Evolutionary conservation across 2,888 invertebrate genomes (phyloP), one percentile per base, ranked within the genome.

Genomic region (Hybos culiciformis): DNA sequence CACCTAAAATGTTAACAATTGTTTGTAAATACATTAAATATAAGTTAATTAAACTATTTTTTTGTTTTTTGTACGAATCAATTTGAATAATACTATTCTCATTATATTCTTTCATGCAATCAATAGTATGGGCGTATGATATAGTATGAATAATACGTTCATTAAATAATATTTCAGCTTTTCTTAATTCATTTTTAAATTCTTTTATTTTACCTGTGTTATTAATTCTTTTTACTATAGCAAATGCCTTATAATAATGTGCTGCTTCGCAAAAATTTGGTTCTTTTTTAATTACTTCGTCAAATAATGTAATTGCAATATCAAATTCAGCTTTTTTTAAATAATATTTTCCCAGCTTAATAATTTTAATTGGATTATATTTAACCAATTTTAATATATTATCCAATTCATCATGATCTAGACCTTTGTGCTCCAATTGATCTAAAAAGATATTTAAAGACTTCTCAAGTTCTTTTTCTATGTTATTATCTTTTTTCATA

Each of bases 61-160:
- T 37, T 37, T 29, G 46, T 17, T 45, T 31, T 15, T 37, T 24
- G 37, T 45, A 42, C 12, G 26, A 33, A 39, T 37, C 31, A 37
- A 45, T 40, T 32, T 36, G 29, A 20, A 37, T 18, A 8, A 45
- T 18, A n/a, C 36, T 39, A 37, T 42, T 39, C n/a, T n/a, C n/a
- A 20, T 23, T 24, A 12, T 37, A 40, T 3, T 33, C 34, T 15
- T 45, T 41, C 15, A 15, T 21, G 18, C 39, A 21, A 29, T 20
- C 23, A 37, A 19, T 31, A 40, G 14, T 21, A 37, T 6, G 7
- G 21, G 17, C 5, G 26, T 37, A 29, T 41, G 32, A n/a, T 23
- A 41, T 38, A 41, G 8, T 15, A 21, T 15, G 17, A 33, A 20
- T 8, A 20, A 19, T 15, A 23, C 29, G 24, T 44, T 37, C 2